Conservation (phyloP, 2,888 invertebrate species). For the Azorinus chamasolen region DNA sequence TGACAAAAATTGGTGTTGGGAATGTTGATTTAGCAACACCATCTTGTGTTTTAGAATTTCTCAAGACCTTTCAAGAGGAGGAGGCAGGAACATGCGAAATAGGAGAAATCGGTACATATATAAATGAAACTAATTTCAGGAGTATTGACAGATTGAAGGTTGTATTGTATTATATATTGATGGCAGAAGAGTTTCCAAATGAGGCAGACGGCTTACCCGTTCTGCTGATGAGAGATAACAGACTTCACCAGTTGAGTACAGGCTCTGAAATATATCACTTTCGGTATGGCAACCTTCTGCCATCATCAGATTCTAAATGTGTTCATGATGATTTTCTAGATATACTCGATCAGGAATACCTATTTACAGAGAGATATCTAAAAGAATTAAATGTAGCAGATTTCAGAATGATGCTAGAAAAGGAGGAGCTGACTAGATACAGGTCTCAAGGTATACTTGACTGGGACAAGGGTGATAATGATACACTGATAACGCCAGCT, state of each 20-base stretch:
- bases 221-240: conserved; percentile 44
- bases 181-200: conserved; percentile 15
- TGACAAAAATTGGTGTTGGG: conserved; percentile 21
- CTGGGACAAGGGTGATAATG: too few relatives aligned
- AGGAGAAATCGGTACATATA: neutral
- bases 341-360: neutral
- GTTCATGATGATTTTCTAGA: conserved; percentile 30
- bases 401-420: too few relatives aligned
- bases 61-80: conserved; percentile 27
- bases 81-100: neutral
- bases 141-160: conserved; percentile 13
- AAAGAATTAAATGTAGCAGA: too few relatives aligned
- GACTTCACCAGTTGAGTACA: conserved; percentile 19
- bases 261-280: conserved; percentile 29
- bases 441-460: too few relatives aligned
- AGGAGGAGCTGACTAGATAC: too few relatives aligned
- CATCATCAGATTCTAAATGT: conserved; percentile 30
- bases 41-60: conserved; percentile 32
- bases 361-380: too few relatives aligned
- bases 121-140: conserved; percentile 29
- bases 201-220: conserved; percentile 56
- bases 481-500: too few relatives aligned
- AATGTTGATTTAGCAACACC: conserved; percentile 18
- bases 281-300: conserved; percentile 30
- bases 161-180: conserved; percentile 31